Conservation (phyloP, 2,113 vertebrate species). For the Vireo altiloquus region DNA sequence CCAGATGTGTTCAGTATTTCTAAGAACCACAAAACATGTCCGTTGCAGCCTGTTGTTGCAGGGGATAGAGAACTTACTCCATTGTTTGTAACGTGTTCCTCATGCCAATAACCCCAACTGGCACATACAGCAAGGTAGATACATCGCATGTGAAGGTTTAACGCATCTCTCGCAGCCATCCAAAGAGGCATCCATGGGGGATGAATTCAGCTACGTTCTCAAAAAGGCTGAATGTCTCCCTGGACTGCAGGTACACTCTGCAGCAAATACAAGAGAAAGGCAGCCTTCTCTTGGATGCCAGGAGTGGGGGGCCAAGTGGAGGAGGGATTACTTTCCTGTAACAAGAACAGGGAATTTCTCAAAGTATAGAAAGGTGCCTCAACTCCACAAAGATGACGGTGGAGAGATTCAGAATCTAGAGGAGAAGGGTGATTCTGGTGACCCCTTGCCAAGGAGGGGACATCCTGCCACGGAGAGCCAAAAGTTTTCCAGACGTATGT, state of each 20-base stretch:
- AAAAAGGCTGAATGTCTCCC: conserved; percentile 63
- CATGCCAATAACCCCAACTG: conserved; percentile 47
- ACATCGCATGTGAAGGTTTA: conserved; percentile 48
- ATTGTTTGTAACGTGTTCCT: conserved; percentile 56
- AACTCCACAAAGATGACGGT: conserved; percentile 54
- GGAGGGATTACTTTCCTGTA: conserved; percentile 57
- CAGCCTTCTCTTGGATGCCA: conserved; percentile 68
- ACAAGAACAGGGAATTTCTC: conserved; percentile 61
- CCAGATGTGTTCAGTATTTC: conserved; percentile 63
- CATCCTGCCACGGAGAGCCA: conserved; percentile 75
- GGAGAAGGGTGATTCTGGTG: conserved; percentile 59
- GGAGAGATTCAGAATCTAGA: conserved; percentile 72
- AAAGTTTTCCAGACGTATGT: conserved; percentile 78
- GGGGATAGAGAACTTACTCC: conserved; percentile 68
- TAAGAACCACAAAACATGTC: conserved; percentile 71
- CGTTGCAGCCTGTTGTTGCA: conserved; percentile 67
- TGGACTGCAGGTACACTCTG: conserved; percentile 67
- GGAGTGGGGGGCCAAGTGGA: conserved; percentile 32
- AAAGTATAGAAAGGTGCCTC: conserved; percentile 65
- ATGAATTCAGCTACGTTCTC: conserved; percentile 61
- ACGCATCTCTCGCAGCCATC: conserved; percentile 56
- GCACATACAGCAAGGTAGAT: conserved; percentile 10
- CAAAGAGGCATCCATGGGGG: conserved; percentile 59
- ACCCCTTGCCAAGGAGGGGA: conserved; percentile 70
- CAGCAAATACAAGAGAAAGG: conserved; percentile 67